These are phyloP conservation scores for Smutsia gigantea DNA, from an alignment of 2,797 vertebrate genomes.

Conservation along the genomic window DNA sequence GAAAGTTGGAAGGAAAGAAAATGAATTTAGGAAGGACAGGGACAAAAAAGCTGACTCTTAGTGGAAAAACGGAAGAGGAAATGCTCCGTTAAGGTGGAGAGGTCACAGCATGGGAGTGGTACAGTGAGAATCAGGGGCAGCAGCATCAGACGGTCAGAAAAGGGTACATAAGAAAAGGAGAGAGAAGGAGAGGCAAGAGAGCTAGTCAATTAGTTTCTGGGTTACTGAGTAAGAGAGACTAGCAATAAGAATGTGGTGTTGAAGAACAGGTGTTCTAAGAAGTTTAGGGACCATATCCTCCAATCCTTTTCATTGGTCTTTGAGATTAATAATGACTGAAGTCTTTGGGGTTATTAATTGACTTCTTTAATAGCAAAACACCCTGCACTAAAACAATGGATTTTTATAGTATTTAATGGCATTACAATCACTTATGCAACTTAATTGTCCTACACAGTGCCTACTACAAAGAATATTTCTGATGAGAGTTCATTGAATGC, in stretches of 20 bases:
- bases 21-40: not conserved
- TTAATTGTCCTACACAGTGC: not conserved
- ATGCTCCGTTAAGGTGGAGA: not conserved
- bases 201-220: not conserved
- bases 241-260: not conserved
- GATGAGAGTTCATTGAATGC: not conserved
- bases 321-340: not conserved
- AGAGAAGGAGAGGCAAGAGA: not conserved
- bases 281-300: not conserved
- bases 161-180: not conserved
- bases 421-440: not conserved
- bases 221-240: not conserved
- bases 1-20: not conserved
- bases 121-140: not conserved
- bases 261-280: not conserved
- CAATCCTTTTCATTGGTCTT: not conserved
- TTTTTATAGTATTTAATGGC: not conserved
- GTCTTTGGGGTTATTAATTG: not conserved
- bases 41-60: not conserved
- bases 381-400: not conserved
- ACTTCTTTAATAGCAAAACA: not conserved
- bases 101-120: accelerated
- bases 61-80: not conserved
- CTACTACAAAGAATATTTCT: not conserved
- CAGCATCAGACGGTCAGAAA: not conserved